Conservation (phyloP, 2,113 vertebrate genomes). For the Oreochromis niloticus region DNA sequence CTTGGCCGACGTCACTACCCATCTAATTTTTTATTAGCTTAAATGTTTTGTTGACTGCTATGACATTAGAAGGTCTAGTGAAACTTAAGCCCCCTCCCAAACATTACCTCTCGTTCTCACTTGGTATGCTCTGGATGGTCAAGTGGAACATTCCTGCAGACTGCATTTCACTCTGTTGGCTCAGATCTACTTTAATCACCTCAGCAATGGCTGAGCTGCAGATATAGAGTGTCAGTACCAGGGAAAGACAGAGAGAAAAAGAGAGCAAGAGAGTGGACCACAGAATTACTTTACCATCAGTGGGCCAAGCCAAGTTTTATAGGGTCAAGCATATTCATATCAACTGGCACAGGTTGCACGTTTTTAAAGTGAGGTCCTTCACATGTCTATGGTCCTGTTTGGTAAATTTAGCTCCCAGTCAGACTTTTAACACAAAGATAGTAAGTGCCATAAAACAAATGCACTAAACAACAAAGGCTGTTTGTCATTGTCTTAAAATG, state of each 20-base stretch:
- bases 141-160: conserved; percentile 70
- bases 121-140: conserved; percentile 69
- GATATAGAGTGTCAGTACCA: conserved; percentile 58
- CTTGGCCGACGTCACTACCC: background rate
- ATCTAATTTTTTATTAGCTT: conserved; percentile 51
- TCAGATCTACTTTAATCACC: conserved; percentile 64
- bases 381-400: background rate
- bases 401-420: background rate
- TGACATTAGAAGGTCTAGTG: conserved; percentile 42
- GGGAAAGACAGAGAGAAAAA: conserved; percentile 4
- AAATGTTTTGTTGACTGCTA: conserved; percentile 53
- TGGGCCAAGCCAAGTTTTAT: conserved; percentile 19
- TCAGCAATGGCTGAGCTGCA: conserved; percentile 57
- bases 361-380: background rate
- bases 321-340: background rate
- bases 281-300: conserved; percentile 30
- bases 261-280: background rate
- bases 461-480: background rate
- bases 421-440: background rate
- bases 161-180: conserved; percentile 64
- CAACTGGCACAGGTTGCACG: background rate
- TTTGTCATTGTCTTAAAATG: background rate
- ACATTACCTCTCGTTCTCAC: conserved; percentile 38
- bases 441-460: background rate
- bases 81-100: conserved; percentile 39